A percentile compares a stretch with the other conserved stretches of the same genome.
phyloP scores from a whole-genome alignment of 2,113 vertebrate species.

The Nothoprocta perdicaria region DNA sequence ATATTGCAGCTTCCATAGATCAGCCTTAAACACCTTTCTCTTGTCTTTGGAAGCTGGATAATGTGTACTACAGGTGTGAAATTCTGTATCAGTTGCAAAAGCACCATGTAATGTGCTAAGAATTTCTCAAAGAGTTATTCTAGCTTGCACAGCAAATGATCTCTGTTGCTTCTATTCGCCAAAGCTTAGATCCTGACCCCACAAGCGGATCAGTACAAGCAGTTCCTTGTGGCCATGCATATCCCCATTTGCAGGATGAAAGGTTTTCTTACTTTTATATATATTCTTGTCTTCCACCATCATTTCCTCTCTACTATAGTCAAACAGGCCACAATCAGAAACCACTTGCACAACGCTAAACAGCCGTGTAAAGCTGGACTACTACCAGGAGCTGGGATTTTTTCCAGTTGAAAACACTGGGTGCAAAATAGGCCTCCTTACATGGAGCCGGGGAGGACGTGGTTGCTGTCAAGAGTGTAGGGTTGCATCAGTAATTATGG shows the following conservation, averaged over 20 bases:
- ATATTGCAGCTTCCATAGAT: not conserved
- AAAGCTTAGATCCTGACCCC: not conserved
- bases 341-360: accelerated
- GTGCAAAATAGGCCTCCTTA: not conserved
- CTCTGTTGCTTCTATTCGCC: not conserved
- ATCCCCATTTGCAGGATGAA: not conserved
- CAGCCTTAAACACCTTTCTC: not conserved
- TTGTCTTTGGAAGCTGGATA: not conserved
- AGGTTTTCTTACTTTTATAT: not conserved
- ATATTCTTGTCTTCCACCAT: accelerated
- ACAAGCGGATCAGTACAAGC: not conserved
- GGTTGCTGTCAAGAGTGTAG: slow-evolving; percentile 31
- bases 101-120: not conserved
- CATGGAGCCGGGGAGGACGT: not conserved
- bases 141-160: not conserved
- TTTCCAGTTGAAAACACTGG: not conserved
- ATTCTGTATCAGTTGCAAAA: not conserved
- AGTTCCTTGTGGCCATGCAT: not conserved
- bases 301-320: not conserved
- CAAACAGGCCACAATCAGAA: not conserved
- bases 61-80: not conserved
- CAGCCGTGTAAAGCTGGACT: not conserved
- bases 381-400: not conserved
- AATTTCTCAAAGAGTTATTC: not conserved
- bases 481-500: slow-evolving; percentile 12